A percentile compares a stretch with the other conserved stretches of the same genome.
phyloP scores from a whole-genome alignment of 2,797 vertebrate species.

The Microcaecilia unicolor region DNA sequence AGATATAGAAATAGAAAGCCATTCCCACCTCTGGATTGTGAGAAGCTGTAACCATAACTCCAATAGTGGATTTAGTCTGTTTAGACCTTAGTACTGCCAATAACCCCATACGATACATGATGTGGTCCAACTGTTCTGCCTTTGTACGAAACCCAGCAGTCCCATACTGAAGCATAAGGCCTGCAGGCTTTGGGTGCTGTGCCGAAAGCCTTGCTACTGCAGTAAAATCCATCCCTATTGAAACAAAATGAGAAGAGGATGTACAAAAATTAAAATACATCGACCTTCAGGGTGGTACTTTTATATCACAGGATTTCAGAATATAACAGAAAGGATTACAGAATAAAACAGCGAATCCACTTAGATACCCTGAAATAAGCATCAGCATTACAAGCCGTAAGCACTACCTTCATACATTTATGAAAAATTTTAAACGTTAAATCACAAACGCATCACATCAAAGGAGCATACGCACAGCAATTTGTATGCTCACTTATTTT shows the following conservation, averaged over 20 bases:
- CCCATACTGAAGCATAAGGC: conserved; percentile 76
- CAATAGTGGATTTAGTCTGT: conserved; percentile 69
- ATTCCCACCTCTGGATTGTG: conserved; percentile 98
- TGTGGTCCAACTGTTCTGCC: conserved; percentile 71
- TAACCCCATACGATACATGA: conserved; percentile 92
- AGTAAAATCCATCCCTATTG: conserved; percentile 64
- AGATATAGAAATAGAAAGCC: not conserved
- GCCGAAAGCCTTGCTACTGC: conserved; percentile 52
- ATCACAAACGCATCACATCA: no score
- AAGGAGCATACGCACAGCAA: no score
- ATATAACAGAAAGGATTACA: no score
- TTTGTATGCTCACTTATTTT: no score
- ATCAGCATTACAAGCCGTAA: no score
- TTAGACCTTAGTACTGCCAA: conserved; percentile 76
- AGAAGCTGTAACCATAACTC: conserved; percentile 93
- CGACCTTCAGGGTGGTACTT: no score
- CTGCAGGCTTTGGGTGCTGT: conserved; percentile 64
- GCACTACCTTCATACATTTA: no score
- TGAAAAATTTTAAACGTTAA: no score
- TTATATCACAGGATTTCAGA: no score
- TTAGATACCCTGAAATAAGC: no score
- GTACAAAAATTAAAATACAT: no score
- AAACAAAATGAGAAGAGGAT: not conserved
- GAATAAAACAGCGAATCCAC: no score
- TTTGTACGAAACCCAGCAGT: conserved; percentile 81